Evolutionary conservation across 2,797 vertebrate genomes (phyloP).

Genomic region (Heterohyrax brucei): DNA sequence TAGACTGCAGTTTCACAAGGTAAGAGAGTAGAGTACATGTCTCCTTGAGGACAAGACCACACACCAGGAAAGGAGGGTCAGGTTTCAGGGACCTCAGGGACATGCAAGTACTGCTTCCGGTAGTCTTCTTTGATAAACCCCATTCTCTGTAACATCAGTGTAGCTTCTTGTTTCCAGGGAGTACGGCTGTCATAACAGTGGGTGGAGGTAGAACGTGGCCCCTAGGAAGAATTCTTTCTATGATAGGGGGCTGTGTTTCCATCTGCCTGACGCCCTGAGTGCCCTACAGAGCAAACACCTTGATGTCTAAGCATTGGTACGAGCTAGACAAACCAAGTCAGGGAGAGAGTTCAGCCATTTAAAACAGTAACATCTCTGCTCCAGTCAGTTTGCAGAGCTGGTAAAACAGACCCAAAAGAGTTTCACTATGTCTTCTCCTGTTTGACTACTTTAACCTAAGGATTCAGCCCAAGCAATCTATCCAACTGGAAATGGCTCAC

Average conservation of each 20-base stretch:
- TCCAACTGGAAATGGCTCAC: slow-evolving; percentile 26
- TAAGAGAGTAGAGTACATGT: neutral
- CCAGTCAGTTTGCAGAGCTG: slow-evolving; percentile 61
- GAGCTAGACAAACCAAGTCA: neutral
- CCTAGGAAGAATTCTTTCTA: neutral
- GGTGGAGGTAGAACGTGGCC: neutral
- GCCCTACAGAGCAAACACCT: neutral
- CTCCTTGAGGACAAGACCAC: neutral
- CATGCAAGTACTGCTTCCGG: neutral
- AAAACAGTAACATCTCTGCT: slow-evolving; percentile 68
- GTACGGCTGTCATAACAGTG: neutral
- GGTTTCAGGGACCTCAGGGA: neutral
- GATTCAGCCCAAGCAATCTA: slow-evolving; percentile 15
- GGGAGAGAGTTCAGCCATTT: neutral
- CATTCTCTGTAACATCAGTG: neutral
- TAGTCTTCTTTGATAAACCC: neutral
- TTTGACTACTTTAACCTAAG: slow-evolving; percentile 52
- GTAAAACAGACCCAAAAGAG: neutral
- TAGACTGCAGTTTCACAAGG: neutral
- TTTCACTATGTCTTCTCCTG: neutral
- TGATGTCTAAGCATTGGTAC: neutral
- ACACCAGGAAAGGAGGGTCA: neutral
- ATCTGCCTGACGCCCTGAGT: neutral
- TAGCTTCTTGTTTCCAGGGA: neutral
- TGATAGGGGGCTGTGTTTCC: neutral